These are phyloP conservation scores for Origma solitaria DNA, from an alignment of 2,113 vertebrate genomes.

Conservation along the genomic window DNA sequence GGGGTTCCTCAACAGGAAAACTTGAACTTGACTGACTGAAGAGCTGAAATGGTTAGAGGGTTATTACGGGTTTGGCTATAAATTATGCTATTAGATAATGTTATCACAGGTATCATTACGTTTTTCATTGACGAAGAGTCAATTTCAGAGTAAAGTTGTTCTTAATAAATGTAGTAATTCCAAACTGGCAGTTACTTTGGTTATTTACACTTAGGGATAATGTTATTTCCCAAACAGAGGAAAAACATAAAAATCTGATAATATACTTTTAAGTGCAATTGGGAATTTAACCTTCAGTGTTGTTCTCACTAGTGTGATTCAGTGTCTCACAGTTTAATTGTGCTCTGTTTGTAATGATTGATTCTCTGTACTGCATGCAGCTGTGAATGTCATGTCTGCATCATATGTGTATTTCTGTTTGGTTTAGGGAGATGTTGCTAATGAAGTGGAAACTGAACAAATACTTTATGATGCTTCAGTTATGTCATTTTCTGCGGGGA, in stretches of 20 bases:
- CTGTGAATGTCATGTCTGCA: neutral
- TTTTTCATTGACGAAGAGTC: neutral
- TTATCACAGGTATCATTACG: neutral
- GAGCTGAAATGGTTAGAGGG: neutral
- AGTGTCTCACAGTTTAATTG: neutral
- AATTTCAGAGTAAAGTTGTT: neutral
- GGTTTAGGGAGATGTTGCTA: constrained; percentile 92
- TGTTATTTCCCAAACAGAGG: neutral
- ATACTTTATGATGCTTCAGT: constrained; percentile 94
- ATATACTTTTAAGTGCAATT: neutral
- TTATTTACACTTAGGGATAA: neutral
- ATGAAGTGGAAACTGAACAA: constrained; percentile 98
- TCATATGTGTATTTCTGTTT: neutral
- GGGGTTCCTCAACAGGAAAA: neutral
- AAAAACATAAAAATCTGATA: neutral
- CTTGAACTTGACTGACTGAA: neutral
- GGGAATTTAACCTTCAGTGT: neutral
- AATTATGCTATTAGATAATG: neutral
- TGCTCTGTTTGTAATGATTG: neutral
- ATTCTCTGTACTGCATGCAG: neutral
- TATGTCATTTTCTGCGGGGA: constrained; percentile 90
- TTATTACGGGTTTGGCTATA: neutral
- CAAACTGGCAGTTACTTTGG: neutral
- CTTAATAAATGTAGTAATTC: neutral
- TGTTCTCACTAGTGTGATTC: neutral